These are phyloP conservation scores for Euwallacea fornicatus DNA, from an alignment of 1,140 invertebrate species.

Conservation along the genomic window DNA sequence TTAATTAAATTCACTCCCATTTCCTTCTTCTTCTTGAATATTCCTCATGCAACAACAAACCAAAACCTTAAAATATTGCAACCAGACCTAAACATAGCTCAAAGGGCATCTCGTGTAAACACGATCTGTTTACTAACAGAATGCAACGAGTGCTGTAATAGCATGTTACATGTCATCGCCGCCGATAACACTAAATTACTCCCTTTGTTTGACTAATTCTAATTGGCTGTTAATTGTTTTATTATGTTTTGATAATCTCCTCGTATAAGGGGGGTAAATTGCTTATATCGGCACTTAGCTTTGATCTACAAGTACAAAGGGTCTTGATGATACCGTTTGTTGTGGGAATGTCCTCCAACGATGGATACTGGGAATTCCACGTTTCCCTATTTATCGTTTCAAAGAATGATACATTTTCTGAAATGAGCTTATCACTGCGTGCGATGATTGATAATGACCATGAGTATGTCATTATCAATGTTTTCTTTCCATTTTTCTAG, in stretches of 20 bases:
- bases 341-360: too few relatives aligned
- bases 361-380: too few relatives aligned
- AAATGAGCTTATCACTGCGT: too few relatives aligned
- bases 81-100: constrained; percentile 3
- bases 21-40: too few relatives aligned
- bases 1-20: too few relatives aligned
- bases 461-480: too few relatives aligned
- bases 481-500: too few relatives aligned
- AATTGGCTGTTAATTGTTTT: constrained; percentile 23
- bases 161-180: constrained; percentile 19
- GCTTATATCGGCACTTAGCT: not conserved
- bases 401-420: too few relatives aligned
- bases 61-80: not conserved
- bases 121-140: constrained; percentile 7
- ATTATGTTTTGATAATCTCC: constrained; percentile 16
- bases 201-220: constrained; percentile 27
- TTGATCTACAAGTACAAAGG: not conserved
- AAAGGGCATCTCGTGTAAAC: constrained; percentile 14
- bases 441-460: too few relatives aligned
- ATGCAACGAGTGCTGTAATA: constrained; percentile 14
- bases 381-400: too few relatives aligned
- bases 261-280: not conserved
- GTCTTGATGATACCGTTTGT: too few relatives aligned
- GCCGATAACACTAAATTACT: constrained; percentile 23
- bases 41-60: too few relatives aligned